Conservation (phyloP, 2,113 vertebrate species). For the Nipponia nippon region DNA sequence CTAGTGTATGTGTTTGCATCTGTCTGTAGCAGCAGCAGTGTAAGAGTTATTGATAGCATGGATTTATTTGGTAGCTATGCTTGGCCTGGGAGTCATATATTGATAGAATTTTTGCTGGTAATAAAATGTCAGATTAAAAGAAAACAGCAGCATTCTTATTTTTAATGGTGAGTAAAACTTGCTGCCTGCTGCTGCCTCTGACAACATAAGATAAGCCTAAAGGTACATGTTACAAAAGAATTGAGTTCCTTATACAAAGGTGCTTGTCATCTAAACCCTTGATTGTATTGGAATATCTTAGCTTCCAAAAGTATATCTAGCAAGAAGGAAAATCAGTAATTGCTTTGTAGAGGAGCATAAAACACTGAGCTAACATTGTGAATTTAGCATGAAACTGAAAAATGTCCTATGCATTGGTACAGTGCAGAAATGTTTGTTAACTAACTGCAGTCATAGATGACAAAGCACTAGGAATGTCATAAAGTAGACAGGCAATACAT, state of each 20-base stretch:
- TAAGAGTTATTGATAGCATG: background rate
- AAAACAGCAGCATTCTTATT: background rate
- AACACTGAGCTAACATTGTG: background rate
- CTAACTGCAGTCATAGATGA: background rate
- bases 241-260: background rate
- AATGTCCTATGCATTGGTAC: background rate
- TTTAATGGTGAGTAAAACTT: constrained; percentile 27
- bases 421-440: constrained; percentile 14
- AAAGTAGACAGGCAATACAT: background rate
- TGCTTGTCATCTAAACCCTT: constrained; percentile 35
- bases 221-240: constrained; percentile 12
- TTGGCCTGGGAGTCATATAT: background rate
- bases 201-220: constrained; percentile 23
- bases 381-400: constrained; percentile 42
- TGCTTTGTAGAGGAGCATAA: constrained; percentile 37
- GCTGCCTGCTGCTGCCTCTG: background rate
- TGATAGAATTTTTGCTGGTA: background rate
- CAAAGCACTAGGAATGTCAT: background rate
- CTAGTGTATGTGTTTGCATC: background rate
- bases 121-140: background rate
- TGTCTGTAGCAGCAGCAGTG: background rate
- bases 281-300: constrained; percentile 37
- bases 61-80: background rate
- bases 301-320: constrained; percentile 20
- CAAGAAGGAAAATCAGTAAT: constrained; percentile 42